Conservation (phyloP, 2,113 vertebrate genomes). For the Gopherus evgoodei region DNA sequence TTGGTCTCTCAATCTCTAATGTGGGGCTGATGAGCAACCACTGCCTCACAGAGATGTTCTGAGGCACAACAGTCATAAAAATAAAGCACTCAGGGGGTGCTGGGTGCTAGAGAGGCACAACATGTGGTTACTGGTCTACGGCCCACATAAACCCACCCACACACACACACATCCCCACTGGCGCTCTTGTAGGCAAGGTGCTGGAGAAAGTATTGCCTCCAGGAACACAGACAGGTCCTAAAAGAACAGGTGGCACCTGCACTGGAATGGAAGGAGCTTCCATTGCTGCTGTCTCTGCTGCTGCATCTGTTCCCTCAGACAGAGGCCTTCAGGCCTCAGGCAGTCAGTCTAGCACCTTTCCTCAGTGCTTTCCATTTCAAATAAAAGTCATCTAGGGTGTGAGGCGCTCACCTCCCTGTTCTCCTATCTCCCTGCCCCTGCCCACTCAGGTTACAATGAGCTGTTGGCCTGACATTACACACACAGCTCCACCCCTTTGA, state of each 20-base stretch:
- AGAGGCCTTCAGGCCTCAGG: not conserved
- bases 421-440: not conserved
- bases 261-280: not conserved
- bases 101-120: not conserved
- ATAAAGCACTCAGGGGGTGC: not conserved
- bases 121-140: not conserved
- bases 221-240: not conserved
- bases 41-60: not conserved
- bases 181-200: not conserved
- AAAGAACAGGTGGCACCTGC: not conserved
- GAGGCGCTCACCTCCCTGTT: not conserved
- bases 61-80: not conserved
- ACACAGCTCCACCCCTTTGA: not conserved
- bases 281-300: no score
- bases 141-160: not conserved
- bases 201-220: not conserved
- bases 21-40: not conserved
- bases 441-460: not conserved
- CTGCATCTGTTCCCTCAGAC: not conserved
- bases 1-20: not conserved
- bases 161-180: not conserved
- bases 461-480: not conserved
- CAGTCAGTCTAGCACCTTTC: no score
- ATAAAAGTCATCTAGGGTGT: not conserved
- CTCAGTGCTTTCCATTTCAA: not conserved